phyloP scores from a whole-genome alignment of 2,797 vertebrate species.

The Otus scops region DNA sequence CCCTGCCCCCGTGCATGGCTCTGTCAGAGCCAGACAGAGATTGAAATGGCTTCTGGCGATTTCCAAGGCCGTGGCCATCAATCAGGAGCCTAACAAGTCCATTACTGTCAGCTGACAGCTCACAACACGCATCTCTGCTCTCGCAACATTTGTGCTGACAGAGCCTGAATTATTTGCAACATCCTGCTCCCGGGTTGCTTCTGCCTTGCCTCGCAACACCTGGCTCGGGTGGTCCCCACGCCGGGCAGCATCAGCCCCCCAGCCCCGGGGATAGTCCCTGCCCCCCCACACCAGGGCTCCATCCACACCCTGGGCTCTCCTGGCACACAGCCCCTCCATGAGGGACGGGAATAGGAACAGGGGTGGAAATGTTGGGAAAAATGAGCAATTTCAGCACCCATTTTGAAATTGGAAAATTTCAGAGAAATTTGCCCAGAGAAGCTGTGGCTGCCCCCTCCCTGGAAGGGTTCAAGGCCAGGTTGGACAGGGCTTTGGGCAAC shows the following conservation, averaged over 20 bases:
- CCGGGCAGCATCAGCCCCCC: background rate
- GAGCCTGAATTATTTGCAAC: background rate
- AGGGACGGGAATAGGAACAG: accelerated
- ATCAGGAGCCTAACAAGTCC: constrained; percentile 36
- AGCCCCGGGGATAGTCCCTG: background rate
- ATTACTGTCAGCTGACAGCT: constrained; percentile 21
- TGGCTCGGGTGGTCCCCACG: accelerated
- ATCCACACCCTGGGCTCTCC: too few relatives aligned
- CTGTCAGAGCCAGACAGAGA: background rate
- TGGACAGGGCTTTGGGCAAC: background rate
- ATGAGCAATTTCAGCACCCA: accelerated
- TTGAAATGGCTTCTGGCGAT: constrained; percentile 32
- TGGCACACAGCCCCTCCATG: accelerated
- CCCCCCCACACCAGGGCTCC: background rate
- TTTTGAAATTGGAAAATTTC: background rate
- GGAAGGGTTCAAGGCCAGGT: accelerated
- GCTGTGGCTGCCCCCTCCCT: background rate
- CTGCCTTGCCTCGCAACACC: background rate
- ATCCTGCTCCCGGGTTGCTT: background rate
- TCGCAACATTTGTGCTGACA: background rate
- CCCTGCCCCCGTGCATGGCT: accelerated
- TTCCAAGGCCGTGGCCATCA: constrained; percentile 2
- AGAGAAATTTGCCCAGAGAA: background rate
- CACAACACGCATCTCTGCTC: background rate
- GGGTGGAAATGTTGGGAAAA: background rate